These are phyloP conservation scores for Xanthia icteritia DNA, from an alignment of 2,888 invertebrate genomes.

Conservation along the genomic window DNA sequence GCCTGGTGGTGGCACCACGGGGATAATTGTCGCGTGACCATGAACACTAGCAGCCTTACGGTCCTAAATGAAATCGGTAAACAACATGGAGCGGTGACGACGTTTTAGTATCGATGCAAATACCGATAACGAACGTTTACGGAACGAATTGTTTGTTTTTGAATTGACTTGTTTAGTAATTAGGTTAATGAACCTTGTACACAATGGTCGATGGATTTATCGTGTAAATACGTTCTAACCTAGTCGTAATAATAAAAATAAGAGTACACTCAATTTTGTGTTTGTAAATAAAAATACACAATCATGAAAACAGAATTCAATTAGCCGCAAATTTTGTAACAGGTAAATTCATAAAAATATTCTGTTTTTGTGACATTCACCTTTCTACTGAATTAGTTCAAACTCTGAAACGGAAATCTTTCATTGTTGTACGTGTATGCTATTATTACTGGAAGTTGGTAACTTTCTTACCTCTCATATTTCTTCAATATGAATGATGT, in stretches of 20 bases:
- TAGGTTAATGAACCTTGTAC: constrained; percentile 40
- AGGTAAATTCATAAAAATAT: constrained; percentile 23
- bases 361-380: constrained; percentile 3
- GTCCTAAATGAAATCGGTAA: constrained; percentile 63
- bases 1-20: constrained; percentile 34
- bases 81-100: constrained; percentile 61
- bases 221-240: constrained; percentile 13
- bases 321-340: constrained; percentile 21
- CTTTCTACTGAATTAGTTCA: constrained; percentile 32
- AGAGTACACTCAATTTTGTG: background rate
- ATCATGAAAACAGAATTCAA: constrained; percentile 37
- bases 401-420: background rate
- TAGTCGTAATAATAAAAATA: constrained; percentile 14
- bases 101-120: constrained; percentile 63
- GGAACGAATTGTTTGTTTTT: constrained; percentile 53
- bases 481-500: too few species aligned
- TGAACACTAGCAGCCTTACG: constrained; percentile 56
- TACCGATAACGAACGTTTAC: constrained; percentile 52
- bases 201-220: constrained; percentile 24
- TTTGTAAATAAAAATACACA: constrained; percentile 4
- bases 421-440: background rate
- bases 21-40: constrained; percentile 69
- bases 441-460: background rate
- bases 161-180: constrained; percentile 49
- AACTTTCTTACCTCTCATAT: background rate